Percentiles rank a stretch among this genome's conserved stretches.
Evolutionary conservation across 2,797 vertebrate species (phyloP).

Genomic region (Enoplosus armatus): DNA sequence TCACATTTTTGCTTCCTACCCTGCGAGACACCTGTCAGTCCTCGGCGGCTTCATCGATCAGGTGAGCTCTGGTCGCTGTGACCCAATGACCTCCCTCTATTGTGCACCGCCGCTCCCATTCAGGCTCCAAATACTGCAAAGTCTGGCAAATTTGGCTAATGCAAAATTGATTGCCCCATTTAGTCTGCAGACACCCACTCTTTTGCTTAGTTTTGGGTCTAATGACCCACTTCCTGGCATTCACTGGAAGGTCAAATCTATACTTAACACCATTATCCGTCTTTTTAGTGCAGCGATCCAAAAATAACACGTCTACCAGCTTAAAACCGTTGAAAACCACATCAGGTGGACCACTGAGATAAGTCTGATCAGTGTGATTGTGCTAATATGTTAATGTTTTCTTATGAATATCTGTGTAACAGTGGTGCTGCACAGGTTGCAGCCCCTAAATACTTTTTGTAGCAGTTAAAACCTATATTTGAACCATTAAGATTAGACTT

Average conservation of each 20-base stretch:
- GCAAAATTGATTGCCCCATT: conserved; percentile 80
- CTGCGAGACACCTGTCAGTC: conserved; percentile 90
- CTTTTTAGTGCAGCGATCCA: conserved; percentile 53
- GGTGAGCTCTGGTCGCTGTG: conserved; percentile 81
- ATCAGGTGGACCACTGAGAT: conserved; percentile 26
- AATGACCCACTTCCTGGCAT: conserved; percentile 75
- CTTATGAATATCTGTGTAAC: not conserved
- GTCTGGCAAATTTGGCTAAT: conserved; percentile 68
- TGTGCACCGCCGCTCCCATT: conserved; percentile 18
- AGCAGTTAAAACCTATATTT: not conserved
- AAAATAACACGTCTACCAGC: conserved; percentile 30
- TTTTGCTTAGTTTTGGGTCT: conserved; percentile 65
- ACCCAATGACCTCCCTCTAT: conserved; percentile 36
- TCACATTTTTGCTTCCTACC: conserved; percentile 97
- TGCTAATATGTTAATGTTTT: not conserved
- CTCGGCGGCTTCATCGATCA: conserved; percentile 94
- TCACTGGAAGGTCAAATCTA: conserved; percentile 64
- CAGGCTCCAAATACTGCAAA: conserved; percentile 49
- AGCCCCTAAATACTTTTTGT: not conserved
- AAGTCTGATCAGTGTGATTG: not conserved
- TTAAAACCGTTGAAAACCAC: conserved; percentile 29
- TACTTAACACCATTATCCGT: conserved; percentile 56
- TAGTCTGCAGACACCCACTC: conserved; percentile 64
- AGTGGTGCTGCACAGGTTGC: not conserved
- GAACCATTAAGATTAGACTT: not conserved